Evolutionary conservation across 2,888 invertebrate genomes (phyloP), one percentile per base, ranked within the genome.

Genomic region (Thumatha senex): DNA sequence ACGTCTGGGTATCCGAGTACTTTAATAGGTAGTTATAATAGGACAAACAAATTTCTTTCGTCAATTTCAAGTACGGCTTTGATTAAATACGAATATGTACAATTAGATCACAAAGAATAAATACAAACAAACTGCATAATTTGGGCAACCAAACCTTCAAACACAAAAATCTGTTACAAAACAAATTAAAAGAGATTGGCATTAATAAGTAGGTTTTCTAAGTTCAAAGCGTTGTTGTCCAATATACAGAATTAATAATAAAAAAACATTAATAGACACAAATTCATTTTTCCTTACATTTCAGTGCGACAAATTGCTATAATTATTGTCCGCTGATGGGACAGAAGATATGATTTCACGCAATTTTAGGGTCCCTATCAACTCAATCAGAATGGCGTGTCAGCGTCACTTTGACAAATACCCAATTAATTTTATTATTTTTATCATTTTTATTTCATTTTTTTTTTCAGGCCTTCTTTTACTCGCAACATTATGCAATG

Each of bases 261-360:
- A 57, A 41, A 49, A 56, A 58, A 65, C 18, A 24, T 24, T 4
- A 61, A 68, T 59, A 58, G 54, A 51, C 46, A 46, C 52, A 55
- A 66, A 56, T 47, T 58, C 34, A 46, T 53, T 57, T 61, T 63
- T 64, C 63, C 58, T 51, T 61, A 60, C 61, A 67, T 69, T 61
- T 63, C 67, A 70, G 72, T 73, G 74, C 70, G 78, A 81, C 82
- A 84, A 86, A 86, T 86, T 82, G 84, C 77, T 70, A 63, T 86
- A 85, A 86, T 86, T 84, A 84, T 78, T 79, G 76, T 72, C 78
- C 77, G 69, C 61, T 67, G 62, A 65, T 63, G 55, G 43, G 58
- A 58, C 48, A 42, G 35, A 59, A 76, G 82, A 84, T 82, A 82
- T 76, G 65, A 75, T 78, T 80, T 69, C 72, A 77, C 74, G 76